Evolutionary conservation across 2,113 vertebrate species (phyloP), one percentile per base, ranked within the genome.

Genomic region (Morone saxatilis): DNA sequence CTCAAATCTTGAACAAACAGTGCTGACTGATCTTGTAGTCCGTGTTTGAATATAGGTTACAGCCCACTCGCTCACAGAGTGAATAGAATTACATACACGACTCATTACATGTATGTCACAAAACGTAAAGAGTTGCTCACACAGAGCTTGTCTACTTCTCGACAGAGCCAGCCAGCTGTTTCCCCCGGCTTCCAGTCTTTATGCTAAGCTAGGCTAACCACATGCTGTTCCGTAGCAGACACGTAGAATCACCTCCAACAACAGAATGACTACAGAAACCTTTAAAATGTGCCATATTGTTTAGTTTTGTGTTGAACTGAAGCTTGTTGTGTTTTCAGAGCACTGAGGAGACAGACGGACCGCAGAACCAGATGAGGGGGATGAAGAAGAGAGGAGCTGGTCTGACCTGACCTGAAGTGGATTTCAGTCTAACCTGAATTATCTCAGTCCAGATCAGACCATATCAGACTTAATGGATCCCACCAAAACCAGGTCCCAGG

Each of bases 341-440:
- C 22, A 0, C 22, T 12, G n/a, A 79, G 17, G 48, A 65, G 63
- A 54, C 25, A 1, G 22, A 45, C 2, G 40, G 17, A 45, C 63
- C 12, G 53, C 22, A 67, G 60, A 41, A 36, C 48, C 56, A 19
- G 43, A 51, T 38, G 48, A 70, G 57, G 19, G 5, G 38, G 71
- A 36, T 1, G 22, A 62, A 82, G 50, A 60, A 41, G 56, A 78
- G 66, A 57, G 60, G 62, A 53, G 50, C 79, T 78, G 78, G 78
- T 87, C 76, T 80, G 86, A 83, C 80, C 81, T 68, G 89, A 81
- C 73, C 84, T 90, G 70, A 79, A 78, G 45, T 25, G 20, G 76
- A 83, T 74, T 84, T 83, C 74, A 80, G 57, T 59, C 78, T 45
- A 16, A 40, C 54, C 41, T 83, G 48, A 71, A 66, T 7, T 1